These are phyloP conservation scores for Galago senegalensis DNA, from an alignment of 2,797 vertebrate genomes.

Conservation along the genomic window DNA sequence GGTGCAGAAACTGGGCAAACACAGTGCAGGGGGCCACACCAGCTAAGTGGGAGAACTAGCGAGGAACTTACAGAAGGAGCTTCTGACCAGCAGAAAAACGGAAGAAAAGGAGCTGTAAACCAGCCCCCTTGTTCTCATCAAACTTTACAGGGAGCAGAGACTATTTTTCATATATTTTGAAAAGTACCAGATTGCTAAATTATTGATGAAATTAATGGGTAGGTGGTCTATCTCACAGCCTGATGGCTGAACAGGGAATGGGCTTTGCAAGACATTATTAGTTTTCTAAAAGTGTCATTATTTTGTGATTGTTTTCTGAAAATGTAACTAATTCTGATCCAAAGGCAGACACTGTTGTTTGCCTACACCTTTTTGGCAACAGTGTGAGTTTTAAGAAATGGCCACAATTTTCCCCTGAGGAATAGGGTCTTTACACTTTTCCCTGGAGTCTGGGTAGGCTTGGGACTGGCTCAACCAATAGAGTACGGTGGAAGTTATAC, in stretches of 20 bases:
- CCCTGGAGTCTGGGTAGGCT: not conserved
- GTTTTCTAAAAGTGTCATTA: conserved; percentile 55
- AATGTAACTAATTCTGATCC: conserved; percentile 34
- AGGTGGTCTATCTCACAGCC: conserved; percentile 20
- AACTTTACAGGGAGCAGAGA: conserved; percentile 36
- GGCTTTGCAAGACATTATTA: not conserved
- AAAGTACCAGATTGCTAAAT: conserved; percentile 64
- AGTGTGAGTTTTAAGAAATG: conserved; percentile 24
- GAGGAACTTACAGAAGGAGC: not conserved
- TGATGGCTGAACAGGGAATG: not conserved
- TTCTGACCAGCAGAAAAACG: not conserved
- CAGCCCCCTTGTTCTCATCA: conserved; percentile 59
- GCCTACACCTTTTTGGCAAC: not conserved
- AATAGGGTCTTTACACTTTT: not conserved
- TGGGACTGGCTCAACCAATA: not conserved
- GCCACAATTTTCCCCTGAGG: not conserved
- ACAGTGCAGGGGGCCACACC: not conserved
- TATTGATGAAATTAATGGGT: conserved; percentile 64
- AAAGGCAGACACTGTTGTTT: not conserved
- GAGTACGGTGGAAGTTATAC: not conserved
- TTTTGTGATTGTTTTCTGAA: conserved; percentile 56
- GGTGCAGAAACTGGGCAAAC: not conserved
- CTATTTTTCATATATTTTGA: conserved; percentile 40
- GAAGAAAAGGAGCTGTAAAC: not conserved
- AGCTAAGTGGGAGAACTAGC: not conserved